phyloP scores from a whole-genome alignment of 2,797 vertebrate genomes.

The Liasis olivaceus region DNA sequence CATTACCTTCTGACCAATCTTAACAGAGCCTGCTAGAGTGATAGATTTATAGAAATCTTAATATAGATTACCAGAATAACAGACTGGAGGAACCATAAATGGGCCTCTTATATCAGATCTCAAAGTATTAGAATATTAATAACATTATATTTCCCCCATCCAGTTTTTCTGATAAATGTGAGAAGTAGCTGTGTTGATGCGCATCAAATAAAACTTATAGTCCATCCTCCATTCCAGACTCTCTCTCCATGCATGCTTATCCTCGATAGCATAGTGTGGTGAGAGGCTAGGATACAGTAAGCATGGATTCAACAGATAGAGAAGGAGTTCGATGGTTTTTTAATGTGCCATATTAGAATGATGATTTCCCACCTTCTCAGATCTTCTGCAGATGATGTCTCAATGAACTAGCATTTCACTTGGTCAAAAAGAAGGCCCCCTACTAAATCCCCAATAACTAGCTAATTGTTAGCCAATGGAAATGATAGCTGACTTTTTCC shows the following conservation, averaged over 20 bases:
- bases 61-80: not conserved
- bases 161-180: not conserved
- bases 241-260: not conserved
- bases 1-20: not conserved
- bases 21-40: not conserved
- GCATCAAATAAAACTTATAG: not conserved
- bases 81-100: not conserved
- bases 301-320: not conserved
- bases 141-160: not conserved
- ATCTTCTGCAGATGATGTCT: not conserved
- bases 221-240: not conserved
- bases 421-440: not conserved
- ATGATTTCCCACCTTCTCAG: not conserved
- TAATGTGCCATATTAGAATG: not conserved
- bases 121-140: not conserved
- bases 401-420: not conserved
- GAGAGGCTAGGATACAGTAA: not conserved
- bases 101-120: not conserved
- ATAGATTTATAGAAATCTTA: not conserved
- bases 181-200: not conserved
- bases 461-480: not conserved
- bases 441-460: not conserved
- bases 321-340: not conserved
- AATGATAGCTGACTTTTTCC: slow-evolving; percentile 24
- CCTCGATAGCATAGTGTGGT: too few relatives aligned